A percentile compares a stretch with the other conserved stretches of the same genome.
Conservation (phyloP, 2,888 invertebrate genomes). For the Philereme vetulata region DNA sequence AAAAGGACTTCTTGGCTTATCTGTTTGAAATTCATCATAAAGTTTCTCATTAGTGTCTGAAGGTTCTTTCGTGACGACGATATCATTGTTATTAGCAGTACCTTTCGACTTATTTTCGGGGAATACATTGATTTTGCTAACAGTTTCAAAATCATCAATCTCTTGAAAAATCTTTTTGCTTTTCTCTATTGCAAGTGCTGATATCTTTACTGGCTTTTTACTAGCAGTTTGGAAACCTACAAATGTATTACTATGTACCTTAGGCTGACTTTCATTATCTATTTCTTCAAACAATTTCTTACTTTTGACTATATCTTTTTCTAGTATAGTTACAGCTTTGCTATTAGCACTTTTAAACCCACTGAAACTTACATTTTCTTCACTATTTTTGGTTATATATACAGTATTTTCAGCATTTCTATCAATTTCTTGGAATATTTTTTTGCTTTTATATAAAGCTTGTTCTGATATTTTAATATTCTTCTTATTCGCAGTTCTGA, state of each 20-base stretch:
- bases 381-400: not conserved
- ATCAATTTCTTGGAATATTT: slow-evolving; percentile 44
- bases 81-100: slow-evolving; percentile 57
- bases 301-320: slow-evolving; percentile 13
- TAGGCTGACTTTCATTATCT: slow-evolving; percentile 1
- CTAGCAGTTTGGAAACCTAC: slow-evolving; percentile 66
- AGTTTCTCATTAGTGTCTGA: slow-evolving; percentile 49
- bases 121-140: not conserved
- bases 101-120: slow-evolving; percentile 33
- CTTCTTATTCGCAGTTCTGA: slow-evolving; percentile 62
- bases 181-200: slow-evolving; percentile 48
- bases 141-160: slow-evolving; percentile 26
- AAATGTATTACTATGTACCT: slow-evolving; percentile 20
- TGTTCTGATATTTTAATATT: slow-evolving; percentile 48
- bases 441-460: slow-evolving; percentile 51
- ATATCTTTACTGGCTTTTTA: slow-evolving; percentile 59
- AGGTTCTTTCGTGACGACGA: slow-evolving; percentile 15
- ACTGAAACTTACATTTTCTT: slow-evolving; percentile 5
- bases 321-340: slow-evolving; percentile 6
- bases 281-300: slow-evolving; percentile 15
- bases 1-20: slow-evolving; percentile 7
- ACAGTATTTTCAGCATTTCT: slow-evolving; percentile 32
- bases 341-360: slow-evolving; percentile 21
- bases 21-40: slow-evolving; percentile 50
- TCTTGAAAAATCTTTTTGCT: slow-evolving; percentile 56